Evolutionary conservation across 2,797 vertebrate genomes (phyloP).

Genomic region (Melanotaenia pygmaea): DNA sequence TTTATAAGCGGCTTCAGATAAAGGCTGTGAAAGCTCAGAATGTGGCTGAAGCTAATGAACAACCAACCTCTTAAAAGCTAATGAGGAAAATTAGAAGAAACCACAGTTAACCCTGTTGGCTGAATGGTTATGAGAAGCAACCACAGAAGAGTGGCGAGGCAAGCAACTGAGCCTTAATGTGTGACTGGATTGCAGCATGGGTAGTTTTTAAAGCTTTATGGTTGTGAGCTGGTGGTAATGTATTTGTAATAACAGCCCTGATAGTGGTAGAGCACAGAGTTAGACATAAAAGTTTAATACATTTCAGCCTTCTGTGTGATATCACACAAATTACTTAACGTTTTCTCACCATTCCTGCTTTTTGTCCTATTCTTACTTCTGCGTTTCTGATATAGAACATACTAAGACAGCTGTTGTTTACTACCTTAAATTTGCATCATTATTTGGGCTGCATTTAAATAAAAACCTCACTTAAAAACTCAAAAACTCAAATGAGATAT

Average conservation of each 20-base stretch:
- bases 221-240: background rate
- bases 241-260: slow-evolving; percentile 29
- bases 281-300: slow-evolving; percentile 9
- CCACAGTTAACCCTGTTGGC: slow-evolving; percentile 36
- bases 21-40: slow-evolving; percentile 30
- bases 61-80: slow-evolving; percentile 42
- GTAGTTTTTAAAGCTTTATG: slow-evolving; percentile 37
- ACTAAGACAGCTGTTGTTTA: background rate
- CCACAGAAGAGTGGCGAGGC: slow-evolving; percentile 21
- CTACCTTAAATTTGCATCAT: background rate
- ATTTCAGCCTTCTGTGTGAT: background rate
- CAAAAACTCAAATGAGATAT: background rate
- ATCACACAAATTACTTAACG: background rate
- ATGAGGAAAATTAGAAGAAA: slow-evolving; percentile 42
- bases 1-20: slow-evolving; percentile 37
- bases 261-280: slow-evolving; percentile 15
- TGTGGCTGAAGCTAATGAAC: slow-evolving; percentile 25
- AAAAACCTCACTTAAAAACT: background rate
- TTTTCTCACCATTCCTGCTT: background rate
- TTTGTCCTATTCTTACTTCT: background rate
- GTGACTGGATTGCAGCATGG: slow-evolving; percentile 25
- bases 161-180: slow-evolving; percentile 30
- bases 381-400: slow-evolving; percentile 1
- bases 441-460: background rate
- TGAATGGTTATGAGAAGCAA: slow-evolving; percentile 20